Percentiles rank a stretch among this genome's conserved stretches.
phyloP scores from a whole-genome alignment of 2,888 invertebrate species.

The Xylocampa areola region DNA sequence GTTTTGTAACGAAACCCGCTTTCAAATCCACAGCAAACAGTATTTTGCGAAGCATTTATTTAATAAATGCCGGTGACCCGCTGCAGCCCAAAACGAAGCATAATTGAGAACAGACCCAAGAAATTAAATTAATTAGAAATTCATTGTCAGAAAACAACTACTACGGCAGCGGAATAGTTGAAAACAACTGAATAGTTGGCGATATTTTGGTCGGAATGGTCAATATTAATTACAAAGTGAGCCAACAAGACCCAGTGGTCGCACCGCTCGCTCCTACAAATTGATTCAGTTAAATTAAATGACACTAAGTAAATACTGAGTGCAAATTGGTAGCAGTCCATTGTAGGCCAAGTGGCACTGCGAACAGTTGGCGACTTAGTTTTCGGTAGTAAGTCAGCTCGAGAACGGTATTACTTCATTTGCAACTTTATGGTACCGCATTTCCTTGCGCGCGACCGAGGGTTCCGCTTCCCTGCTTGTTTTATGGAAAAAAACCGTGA shows the following conservation, averaged over 20 bases:
- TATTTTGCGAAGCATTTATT: conserved; percentile 25
- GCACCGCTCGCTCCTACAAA: conserved; percentile 55
- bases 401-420: conserved; percentile 84
- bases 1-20: conserved; percentile 19
- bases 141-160: conserved; percentile 54
- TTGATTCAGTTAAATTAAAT: conserved; percentile 85
- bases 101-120: conserved; percentile 42
- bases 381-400: conserved; percentile 78
- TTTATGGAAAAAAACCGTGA: conserved; percentile 75
- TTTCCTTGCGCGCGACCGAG: conserved; percentile 75
- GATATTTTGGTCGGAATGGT: conserved; percentile 68
- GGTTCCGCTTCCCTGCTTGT: conserved; percentile 64
- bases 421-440: conserved; percentile 84
- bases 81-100: conserved; percentile 37
- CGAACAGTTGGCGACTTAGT: conserved; percentile 65
- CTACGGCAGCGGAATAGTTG: conserved; percentile 47
- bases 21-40: conserved; percentile 8
- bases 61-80: conserved; percentile 27
- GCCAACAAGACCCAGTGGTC: conserved; percentile 56
- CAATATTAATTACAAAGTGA: conserved; percentile 79
- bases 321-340: conserved; percentile 73
- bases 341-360: conserved; percentile 64
- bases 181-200: conserved; percentile 51
- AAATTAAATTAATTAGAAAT: conserved; percentile 56
- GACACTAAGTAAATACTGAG: conserved; percentile 79